Evolutionary conservation across 2,113 vertebrate species (phyloP), one percentile per base, ranked within the genome.

Genomic region (Dipodomys spectabilis): DNA sequence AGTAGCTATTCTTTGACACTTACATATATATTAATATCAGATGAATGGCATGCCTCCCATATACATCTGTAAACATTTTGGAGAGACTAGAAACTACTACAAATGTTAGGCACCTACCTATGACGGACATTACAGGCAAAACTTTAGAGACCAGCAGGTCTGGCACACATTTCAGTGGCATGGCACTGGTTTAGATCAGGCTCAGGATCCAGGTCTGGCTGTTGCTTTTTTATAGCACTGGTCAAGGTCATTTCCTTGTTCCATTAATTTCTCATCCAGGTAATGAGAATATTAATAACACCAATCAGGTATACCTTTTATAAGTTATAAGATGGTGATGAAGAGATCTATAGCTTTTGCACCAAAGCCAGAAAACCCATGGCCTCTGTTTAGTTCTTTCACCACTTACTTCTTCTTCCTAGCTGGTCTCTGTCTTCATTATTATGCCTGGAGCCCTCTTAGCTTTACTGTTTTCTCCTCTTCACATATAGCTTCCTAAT

Each of bases 1-100:
- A 97, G 96, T 96, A 94, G 57, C 93, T 69, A 87, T 13, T 96
- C 27, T 90, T 77, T 72, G 28, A 10, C 30, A 60, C 30, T 53
- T 92, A 49, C 3, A 1, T 74, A 7, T 68, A 16, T 91, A 15
- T 86, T 74, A 39, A 22, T 73, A 60, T 39, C 28, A 90, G 60
- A 67, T 74, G 64, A 88, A 44, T 23, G 19, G 19, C 16, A 57
- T 71, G 1, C 27, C 28, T 2, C 39, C 18, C 28, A 7, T 23
- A 27, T 1, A 3, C 22, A 64, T 32, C 28, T 35, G 25, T n/a
- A 57, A 45, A n/a, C 16, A 11, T 45, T 82, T 68, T 79, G 88
- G 35, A 90, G 60, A 86, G 68, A 94, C 28, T n/a, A 79, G 32
- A 85, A 25, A 60, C 68, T n/a, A 49, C 64, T 35, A 20, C 4